Percentiles rank a stretch among this genome's conserved stretches.
Evolutionary conservation across 1,140 invertebrate genomes (phyloP).

Genomic region (Neotoxoptera formosana): DNA sequence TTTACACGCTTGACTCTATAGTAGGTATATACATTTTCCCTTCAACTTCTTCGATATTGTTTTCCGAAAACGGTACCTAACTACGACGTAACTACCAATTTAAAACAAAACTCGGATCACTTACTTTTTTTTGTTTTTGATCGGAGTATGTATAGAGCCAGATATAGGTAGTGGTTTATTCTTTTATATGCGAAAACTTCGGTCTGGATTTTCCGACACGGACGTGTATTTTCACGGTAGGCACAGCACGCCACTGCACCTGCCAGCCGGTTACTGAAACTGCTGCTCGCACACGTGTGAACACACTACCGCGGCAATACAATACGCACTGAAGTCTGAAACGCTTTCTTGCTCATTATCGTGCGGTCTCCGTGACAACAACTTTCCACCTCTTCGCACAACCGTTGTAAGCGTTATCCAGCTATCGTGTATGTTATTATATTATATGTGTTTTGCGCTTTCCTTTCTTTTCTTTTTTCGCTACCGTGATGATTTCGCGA

Average conservation of each 20-base stretch:
- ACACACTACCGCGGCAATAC: conserved; percentile 5
- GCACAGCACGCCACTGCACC: not conserved
- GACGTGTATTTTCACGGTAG: not conserved
- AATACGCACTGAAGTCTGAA: conserved; percentile 37
- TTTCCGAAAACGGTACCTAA: not conserved
- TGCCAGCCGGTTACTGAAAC: not conserved
- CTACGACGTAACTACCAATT: not conserved
- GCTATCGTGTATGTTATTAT: not conserved
- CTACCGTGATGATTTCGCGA: not conserved
- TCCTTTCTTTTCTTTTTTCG: conserved; percentile 19
- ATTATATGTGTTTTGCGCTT: conserved; percentile 8
- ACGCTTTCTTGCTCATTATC: conserved; percentile 30
- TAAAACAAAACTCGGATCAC: not conserved
- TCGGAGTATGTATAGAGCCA: too few relatives aligned
- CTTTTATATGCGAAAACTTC: not conserved
- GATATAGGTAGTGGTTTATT: not conserved
- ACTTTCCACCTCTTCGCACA: conserved; percentile 48
- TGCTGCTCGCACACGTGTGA: not conserved
- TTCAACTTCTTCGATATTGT: not conserved
- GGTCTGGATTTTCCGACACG: not conserved
- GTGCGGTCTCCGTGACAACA: not conserved
- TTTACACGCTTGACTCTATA: not conserved
- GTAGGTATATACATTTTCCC: not conserved
- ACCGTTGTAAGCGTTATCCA: not conserved
- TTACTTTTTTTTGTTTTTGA: not conserved